Evolutionary conservation across 30 jellyfish, hydroid and myxozoan genomes (phyloP).

Genomic region (Hydractinia symbiolongicarpus): DNA sequence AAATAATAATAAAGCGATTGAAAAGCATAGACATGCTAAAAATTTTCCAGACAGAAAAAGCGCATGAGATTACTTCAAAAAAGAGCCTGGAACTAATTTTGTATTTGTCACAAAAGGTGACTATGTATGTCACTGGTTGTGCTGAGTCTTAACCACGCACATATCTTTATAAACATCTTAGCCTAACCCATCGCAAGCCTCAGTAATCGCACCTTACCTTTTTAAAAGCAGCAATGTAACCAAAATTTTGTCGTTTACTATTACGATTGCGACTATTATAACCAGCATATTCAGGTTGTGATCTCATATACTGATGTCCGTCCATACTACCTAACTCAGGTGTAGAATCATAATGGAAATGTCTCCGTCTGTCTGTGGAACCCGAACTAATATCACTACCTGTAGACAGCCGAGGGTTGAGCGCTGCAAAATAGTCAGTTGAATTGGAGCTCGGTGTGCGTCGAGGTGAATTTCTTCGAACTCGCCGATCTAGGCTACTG

Average conservation of each 20-base stretch:
- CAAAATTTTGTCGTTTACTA: slow-evolving; percentile 47
- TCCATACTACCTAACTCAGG: slow-evolving; percentile 24
- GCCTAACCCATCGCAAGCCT: no score
- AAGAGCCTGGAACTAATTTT: no score
- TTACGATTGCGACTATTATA: neutral
- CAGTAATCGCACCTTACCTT: neutral
- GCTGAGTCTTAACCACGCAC: no score
- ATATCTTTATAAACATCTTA: no score
- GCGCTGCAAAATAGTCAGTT: slow-evolving; percentile 14
- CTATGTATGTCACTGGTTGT: no score
- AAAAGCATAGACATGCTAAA: no score
- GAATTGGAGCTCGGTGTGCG: slow-evolving; percentile 14
- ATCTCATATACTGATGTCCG: slow-evolving; percentile 26
- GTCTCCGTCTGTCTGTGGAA: slow-evolving; percentile 10
- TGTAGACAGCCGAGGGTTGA: neutral
- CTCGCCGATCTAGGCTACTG: neutral
- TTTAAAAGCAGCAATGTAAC: slow-evolving; percentile 73
- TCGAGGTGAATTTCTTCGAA: slow-evolving; percentile 13
- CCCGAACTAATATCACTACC: neutral
- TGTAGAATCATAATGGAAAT: slow-evolving; percentile 18
- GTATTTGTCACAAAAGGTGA: no score
- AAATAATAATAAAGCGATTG: no score
- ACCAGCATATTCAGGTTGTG: neutral
- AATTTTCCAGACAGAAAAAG: no score
- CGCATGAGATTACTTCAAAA: no score